Conservation (phyloP, 2,888 invertebrate species). For the Dorcus hopei region DNA sequence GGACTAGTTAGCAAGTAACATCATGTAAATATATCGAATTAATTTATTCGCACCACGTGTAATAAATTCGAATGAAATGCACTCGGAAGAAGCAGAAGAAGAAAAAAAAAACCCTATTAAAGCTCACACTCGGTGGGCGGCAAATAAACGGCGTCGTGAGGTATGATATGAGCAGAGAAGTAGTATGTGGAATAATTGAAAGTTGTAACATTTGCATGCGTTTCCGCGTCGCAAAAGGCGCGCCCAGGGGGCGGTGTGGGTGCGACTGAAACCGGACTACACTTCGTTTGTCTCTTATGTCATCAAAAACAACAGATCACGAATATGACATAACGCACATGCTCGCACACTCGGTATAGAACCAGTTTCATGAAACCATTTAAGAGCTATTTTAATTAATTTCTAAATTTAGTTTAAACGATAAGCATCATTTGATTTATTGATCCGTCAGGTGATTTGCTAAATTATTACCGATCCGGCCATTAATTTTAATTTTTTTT, state of each 20-base stretch:
- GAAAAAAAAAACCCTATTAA: neutral
- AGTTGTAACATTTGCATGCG: slow-evolving; percentile 28
- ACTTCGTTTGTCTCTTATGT: slow-evolving; percentile 7
- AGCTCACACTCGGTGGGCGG: neutral
- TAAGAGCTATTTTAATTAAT: too few species aligned
- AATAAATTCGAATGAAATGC: neutral
- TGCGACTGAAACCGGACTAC: slow-evolving; percentile 20
- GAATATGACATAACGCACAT: too few species aligned
- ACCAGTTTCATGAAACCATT: too few species aligned
- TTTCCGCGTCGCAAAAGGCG: slow-evolving; percentile 26
- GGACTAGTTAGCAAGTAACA: too few species aligned
- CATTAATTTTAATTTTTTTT: too few species aligned
- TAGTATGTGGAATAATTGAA: slow-evolving; percentile 25
- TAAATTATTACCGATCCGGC: too few species aligned
- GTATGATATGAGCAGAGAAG: slow-evolving; percentile 14
- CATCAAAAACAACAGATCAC: neutral
- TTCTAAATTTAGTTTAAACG: too few species aligned
- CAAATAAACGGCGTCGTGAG: slow-evolving; percentile 2
- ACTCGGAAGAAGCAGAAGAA: neutral
- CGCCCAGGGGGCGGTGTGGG: slow-evolving; percentile 26
- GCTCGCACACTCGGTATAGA: too few species aligned
- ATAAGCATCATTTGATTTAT: too few species aligned
- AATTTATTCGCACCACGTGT: neutral
- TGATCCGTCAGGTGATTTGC: too few species aligned
- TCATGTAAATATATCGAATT: neutral